Percentiles rank a stretch among this genome's conserved stretches.
Evolutionary conservation across 2,888 invertebrate species (phyloP).

Genomic region (Bugulina stolonifera): DNA sequence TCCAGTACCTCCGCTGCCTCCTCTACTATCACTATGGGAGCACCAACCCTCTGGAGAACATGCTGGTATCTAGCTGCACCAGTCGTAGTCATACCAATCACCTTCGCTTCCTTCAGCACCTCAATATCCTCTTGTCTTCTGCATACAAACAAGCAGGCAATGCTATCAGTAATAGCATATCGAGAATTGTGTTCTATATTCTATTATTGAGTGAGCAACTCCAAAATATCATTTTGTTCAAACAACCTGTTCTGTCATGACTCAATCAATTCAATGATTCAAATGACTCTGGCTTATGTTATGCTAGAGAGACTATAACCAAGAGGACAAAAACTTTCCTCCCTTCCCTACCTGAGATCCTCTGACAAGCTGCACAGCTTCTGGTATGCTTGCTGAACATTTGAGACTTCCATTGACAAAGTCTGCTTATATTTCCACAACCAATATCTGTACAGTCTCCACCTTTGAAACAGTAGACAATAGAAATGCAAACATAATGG

Average conservation of each 20-base stretch:
- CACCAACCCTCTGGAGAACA: constrained; percentile 42
- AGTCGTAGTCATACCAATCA: constrained; percentile 50
- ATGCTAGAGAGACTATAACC: no score
- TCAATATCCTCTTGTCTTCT: constrained; percentile 35
- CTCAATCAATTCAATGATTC: no score
- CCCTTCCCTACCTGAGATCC: neutral
- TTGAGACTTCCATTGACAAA: neutral
- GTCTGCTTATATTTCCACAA: neutral
- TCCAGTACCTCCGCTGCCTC: constrained; percentile 85
- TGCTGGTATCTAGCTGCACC: constrained; percentile 43
- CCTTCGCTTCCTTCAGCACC: constrained; percentile 35
- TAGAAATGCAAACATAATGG: no score
- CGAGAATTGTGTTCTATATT: no score
- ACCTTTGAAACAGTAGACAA: no score
- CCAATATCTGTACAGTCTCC: neutral
- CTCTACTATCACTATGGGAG: constrained; percentile 62
- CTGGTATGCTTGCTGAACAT: neutral
- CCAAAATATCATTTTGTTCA: no score
- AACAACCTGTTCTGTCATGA: no score
- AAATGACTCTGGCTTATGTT: no score
- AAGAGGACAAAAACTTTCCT: no score
- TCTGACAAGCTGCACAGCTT: neutral
- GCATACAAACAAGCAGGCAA: neutral
- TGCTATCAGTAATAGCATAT: neutral
- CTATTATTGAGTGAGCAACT: no score